These are phyloP conservation scores for Alitta virens DNA, from an alignment of 2,888 invertebrate genomes.

Conservation along the genomic window DNA sequence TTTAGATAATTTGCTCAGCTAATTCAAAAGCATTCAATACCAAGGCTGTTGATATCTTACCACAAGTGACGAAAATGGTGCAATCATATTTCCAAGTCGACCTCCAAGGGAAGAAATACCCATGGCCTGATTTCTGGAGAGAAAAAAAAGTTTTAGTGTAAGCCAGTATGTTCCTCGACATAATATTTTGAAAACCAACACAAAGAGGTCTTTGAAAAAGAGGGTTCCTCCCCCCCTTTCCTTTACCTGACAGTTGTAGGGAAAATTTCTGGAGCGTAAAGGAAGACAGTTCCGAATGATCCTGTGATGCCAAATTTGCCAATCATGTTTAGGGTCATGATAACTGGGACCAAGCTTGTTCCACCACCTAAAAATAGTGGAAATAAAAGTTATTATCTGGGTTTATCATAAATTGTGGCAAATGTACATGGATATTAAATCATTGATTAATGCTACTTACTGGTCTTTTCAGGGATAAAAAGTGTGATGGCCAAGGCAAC, in stretches of 20 bases:
- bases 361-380: no score
- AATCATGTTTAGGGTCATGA: no score
- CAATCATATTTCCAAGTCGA: conserved; percentile 47
- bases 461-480: conserved; percentile 24
- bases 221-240: not conserved
- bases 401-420: no score
- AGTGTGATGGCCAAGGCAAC: conserved; percentile 34
- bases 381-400: no score
- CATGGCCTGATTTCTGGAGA: conserved; percentile 45
- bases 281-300: conserved; percentile 48
- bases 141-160: not conserved
- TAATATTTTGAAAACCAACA: not conserved
- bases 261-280: conserved; percentile 52
- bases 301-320: conserved; percentile 55
- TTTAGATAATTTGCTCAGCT: no score
- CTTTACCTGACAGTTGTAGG: conserved; percentile 52
- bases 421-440: no score
- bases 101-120: conserved; percentile 51
- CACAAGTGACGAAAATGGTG: conserved; percentile 46
- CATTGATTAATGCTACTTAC: conserved; percentile 28
- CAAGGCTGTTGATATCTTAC: conserved; percentile 35
- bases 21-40: no score
- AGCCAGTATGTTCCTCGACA: not conserved
- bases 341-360: no score
- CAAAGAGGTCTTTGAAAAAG: not conserved